These are phyloP conservation scores for Euzophera pinguis DNA, from an alignment of 2,888 invertebrate species.

Conservation along the genomic window DNA sequence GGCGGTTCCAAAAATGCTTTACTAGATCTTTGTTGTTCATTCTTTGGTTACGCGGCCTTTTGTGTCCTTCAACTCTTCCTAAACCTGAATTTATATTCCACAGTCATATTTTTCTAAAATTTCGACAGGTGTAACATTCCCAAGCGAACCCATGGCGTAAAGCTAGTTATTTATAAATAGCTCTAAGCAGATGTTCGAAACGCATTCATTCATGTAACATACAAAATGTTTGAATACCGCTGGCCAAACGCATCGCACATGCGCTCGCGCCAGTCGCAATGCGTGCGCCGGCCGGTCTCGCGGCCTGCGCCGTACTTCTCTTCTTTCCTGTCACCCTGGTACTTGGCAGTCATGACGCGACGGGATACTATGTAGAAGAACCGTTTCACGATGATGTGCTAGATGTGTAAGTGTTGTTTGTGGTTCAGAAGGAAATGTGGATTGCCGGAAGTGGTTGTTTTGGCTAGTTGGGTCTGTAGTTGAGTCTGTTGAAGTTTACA, in stretches of 20 bases:
- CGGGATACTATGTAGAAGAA: slow-evolving; percentile 63
- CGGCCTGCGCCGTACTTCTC: slow-evolving; percentile 55
- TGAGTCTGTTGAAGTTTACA: too few species aligned
- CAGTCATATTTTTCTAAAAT: too few species aligned
- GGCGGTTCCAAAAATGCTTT: too few species aligned
- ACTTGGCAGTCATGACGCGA: slow-evolving; percentile 49
- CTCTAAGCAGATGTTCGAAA: slow-evolving; percentile 19
- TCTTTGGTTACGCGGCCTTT: too few species aligned
- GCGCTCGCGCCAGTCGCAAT: slow-evolving; percentile 64
- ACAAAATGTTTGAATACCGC: slow-evolving; percentile 52
- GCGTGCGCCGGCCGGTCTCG: slow-evolving; percentile 63
- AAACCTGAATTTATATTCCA: too few species aligned
- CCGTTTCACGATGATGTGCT: slow-evolving; percentile 61
- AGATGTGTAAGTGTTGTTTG: slow-evolving; percentile 61
- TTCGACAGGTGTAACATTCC: too few species aligned
- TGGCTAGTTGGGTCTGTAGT: too few species aligned
- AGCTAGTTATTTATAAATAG: slow-evolving; percentile 16
- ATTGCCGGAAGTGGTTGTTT: slow-evolving; percentile 22
- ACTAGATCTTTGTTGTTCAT: too few species aligned
- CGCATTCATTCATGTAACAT: slow-evolving; percentile 22
- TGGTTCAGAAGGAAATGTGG: slow-evolving; percentile 17
- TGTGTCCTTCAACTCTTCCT: too few species aligned
- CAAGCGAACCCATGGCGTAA: background rate
- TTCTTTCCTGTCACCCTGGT: slow-evolving; percentile 54
- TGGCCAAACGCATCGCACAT: slow-evolving; percentile 65